These are phyloP conservation scores for Andrena hattorfiana DNA, from an alignment of 2,888 invertebrate genomes.

Conservation along the genomic window DNA sequence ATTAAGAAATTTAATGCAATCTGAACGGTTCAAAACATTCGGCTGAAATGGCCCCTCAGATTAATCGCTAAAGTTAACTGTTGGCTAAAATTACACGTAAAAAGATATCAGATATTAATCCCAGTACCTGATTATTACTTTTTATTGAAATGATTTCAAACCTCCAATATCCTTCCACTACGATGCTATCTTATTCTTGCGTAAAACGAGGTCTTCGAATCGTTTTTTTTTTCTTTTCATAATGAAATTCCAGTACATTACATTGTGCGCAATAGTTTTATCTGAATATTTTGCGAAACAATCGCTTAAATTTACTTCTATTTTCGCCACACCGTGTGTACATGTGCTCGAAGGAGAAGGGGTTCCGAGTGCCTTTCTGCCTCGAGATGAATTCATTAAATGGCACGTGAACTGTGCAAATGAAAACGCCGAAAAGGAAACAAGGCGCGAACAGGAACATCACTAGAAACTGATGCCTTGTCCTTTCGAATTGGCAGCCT, in stretches of 20 bases:
- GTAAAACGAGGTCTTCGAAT: background rate
- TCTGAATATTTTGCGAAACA: background rate
- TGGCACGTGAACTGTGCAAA: background rate
- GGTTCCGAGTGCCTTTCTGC: background rate
- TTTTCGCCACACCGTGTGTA: background rate
- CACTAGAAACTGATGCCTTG: conserved; percentile 58
- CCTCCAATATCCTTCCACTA: background rate
- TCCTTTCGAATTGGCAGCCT: conserved; percentile 75
- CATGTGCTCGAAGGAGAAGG: background rate
- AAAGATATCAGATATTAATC: background rate
- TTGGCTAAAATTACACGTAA: background rate
- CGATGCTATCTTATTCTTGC: background rate
- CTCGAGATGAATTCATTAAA: background rate
- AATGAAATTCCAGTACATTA: background rate
- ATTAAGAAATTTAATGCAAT: background rate
- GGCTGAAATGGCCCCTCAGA: background rate
- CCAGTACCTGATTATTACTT: background rate
- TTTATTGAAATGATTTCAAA: conserved; percentile 5
- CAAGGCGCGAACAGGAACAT: conserved; percentile 32
- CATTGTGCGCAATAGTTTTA: background rate
- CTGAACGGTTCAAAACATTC: background rate
- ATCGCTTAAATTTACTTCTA: background rate
- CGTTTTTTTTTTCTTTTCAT: background rate
- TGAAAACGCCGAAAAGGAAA: conserved; percentile 17
- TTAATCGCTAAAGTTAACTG: background rate